Conservation (phyloP, 2,888 invertebrate genomes). For the Idaea biselata region DNA sequence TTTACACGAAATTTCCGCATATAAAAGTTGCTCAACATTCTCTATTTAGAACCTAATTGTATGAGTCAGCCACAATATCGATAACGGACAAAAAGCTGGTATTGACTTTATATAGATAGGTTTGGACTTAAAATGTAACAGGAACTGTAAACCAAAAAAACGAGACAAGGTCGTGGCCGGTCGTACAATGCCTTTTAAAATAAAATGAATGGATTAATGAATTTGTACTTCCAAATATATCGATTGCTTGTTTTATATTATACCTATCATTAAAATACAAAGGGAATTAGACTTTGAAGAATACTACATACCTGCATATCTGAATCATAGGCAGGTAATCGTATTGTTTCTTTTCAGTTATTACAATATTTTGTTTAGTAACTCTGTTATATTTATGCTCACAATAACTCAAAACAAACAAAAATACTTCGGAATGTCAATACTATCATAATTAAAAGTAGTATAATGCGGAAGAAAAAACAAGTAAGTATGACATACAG, state of each 20-base stretch:
- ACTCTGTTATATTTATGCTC: neutral
- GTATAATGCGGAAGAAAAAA: slow-evolving; percentile 32
- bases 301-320: neutral
- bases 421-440: slow-evolving; percentile 6
- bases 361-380: neutral
- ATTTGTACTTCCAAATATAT: neutral
- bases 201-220: slow-evolving; percentile 31
- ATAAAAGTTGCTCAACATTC: slow-evolving; percentile 52
- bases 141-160: slow-evolving; percentile 63
- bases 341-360: neutral
- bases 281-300: too few species aligned
- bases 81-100: slow-evolving; percentile 57
- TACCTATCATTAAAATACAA: slow-evolving; percentile 36
- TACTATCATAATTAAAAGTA: slow-evolving; percentile 5
- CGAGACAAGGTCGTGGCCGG: slow-evolving; percentile 64
- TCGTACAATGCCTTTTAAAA: slow-evolving; percentile 63
- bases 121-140: slow-evolving; percentile 35
- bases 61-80: slow-evolving; percentile 59
- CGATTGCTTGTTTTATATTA: slow-evolving; percentile 30
- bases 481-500: slow-evolving; percentile 23
- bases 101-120: slow-evolving; percentile 39
- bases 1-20: slow-evolving; percentile 39
- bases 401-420: neutral
- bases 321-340: neutral
- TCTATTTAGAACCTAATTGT: slow-evolving; percentile 58